These are phyloP conservation scores for Drosophila vallismaia DNA, from an alignment of 2,888 invertebrate genomes.

Conservation along the genomic window DNA sequence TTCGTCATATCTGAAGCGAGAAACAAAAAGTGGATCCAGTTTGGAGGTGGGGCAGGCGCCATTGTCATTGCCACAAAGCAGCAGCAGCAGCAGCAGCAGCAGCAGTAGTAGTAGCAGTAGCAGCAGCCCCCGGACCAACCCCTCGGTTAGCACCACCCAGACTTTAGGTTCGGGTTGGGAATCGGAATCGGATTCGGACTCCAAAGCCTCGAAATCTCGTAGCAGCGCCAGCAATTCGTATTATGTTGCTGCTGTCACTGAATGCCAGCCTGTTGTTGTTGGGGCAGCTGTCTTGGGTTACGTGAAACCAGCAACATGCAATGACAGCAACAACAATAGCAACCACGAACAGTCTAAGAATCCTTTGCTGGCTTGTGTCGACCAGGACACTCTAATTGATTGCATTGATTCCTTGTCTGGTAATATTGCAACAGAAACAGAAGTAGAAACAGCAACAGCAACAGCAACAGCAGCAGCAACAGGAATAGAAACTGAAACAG, in stretches of 20 bases:
- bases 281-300: slow-evolving; percentile 65
- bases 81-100: slow-evolving; percentile 15
- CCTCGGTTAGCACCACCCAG: slow-evolving; percentile 9
- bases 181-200: background rate
- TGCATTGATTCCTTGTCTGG: slow-evolving; percentile 29
- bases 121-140: slow-evolving; percentile 6
- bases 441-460: background rate
- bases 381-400: slow-evolving; percentile 30
- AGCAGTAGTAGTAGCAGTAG: background rate
- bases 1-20: background rate
- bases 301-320: slow-evolving; percentile 54
- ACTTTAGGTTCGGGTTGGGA: background rate
- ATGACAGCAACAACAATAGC: slow-evolving; percentile 17
- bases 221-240: slow-evolving; percentile 1
- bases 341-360: background rate
- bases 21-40: background rate
- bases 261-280: slow-evolving; percentile 34
- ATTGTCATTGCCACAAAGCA: slow-evolving; percentile 71
- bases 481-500: background rate
- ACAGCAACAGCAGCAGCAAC: slow-evolving; percentile 53
- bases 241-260: slow-evolving; percentile 55
- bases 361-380: too few species aligned
- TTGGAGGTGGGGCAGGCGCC: slow-evolving; percentile 55
- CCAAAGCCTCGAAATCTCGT: background rate
- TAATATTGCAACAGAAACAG: background rate